Base-by-base conservation (phyloP, 2,113 vertebrate species). In the Chiloscyllium plagiosum region DNA sequence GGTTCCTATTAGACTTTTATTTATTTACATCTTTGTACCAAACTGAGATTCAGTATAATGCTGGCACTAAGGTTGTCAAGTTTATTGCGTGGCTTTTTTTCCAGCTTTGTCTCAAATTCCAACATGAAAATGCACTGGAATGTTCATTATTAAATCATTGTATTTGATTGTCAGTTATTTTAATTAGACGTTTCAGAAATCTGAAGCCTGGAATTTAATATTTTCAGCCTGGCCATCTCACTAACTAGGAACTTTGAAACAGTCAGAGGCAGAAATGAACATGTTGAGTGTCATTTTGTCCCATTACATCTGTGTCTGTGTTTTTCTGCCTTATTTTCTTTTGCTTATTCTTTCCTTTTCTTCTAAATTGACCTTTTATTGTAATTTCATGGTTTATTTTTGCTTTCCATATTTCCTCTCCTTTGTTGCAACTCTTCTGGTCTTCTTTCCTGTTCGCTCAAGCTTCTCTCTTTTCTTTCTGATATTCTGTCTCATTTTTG, bases 41-140 rank as follows among this genome's bases (percentile, higher is more conserved):
- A n/a, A n/a, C n/a, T n/a, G n/a, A n/a, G n/a, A n/a, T n/a, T n/a
- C n/a, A n/a, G n/a, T 22, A 33, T n/a, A 66, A 22, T 17, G 17
- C 20, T 66, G 33, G 61, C 65, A 66, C 61, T 37, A 33, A 33
- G n/a, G 22, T 22, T 29, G 33, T 68, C 37, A 5, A 29, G 56
- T 92, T 52, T 65, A 92, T n/a, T 65, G 87, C n/a, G 29, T n/a
- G 26, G 29, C 66, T 66, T 93, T 93, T 83, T 83, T 17, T 17
- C 89, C 89, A 93, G 89, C 29, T 93, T 93, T 66, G 89, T 66
- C 89, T 93, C 61, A 37, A 93, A 93, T 93, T 93, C 61, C 89
- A 68, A 7, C n/a, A 66, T 93, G 61, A 93, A 68, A 66, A 37
- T 19, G 89, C 61, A 68, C 29, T 93, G 89, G 89, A 65, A 93